phyloP scores from a whole-genome alignment of 2,888 invertebrate genomes.

The Caenorhabditis sp. region DNA sequence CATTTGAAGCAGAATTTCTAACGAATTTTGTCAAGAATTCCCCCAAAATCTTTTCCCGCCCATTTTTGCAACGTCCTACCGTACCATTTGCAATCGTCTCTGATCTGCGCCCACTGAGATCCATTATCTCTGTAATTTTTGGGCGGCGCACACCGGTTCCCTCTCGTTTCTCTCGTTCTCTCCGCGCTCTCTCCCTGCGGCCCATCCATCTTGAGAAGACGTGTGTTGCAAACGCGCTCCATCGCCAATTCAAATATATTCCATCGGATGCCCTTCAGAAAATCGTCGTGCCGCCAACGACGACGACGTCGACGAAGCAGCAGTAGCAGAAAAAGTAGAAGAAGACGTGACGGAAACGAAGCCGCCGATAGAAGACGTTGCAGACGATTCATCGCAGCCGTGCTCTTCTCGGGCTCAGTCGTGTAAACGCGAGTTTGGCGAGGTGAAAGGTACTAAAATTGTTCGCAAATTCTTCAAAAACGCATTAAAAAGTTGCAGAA shows the following conservation, averaged over 20 bases:
- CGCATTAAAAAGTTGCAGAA: too few species aligned
- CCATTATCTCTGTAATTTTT: background rate
- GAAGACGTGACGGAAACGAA: background rate
- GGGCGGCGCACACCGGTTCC: background rate
- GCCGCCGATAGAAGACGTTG: background rate
- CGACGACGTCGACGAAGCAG: background rate
- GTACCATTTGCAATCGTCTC: background rate
- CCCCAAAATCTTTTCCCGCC: too few species aligned
- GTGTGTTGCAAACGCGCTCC: slow-evolving; percentile 31
- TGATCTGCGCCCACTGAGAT: background rate
- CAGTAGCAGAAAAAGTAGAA: background rate
- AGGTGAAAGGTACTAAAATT: too few species aligned
- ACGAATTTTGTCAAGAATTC: too few species aligned
- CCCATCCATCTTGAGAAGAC: slow-evolving; percentile 10
- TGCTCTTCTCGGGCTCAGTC: too few species aligned
- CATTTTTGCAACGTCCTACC: background rate
- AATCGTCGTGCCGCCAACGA: too few species aligned
- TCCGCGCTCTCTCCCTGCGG: slow-evolving; percentile 15
- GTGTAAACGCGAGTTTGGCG: too few species aligned
- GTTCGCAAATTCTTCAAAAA: too few species aligned
- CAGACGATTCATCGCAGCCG: slow-evolving; percentile 6
- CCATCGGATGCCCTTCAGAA: background rate
- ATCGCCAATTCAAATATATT: slow-evolving; percentile 15
- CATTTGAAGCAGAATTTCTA: too few species aligned
- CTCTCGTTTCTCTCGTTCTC: slow-evolving; percentile 7